Percentiles rank a stretch among this genome's conserved stretches.
phyloP scores from a whole-genome alignment of 2,797 vertebrate genomes.

The Pygocentrus nattereri region DNA sequence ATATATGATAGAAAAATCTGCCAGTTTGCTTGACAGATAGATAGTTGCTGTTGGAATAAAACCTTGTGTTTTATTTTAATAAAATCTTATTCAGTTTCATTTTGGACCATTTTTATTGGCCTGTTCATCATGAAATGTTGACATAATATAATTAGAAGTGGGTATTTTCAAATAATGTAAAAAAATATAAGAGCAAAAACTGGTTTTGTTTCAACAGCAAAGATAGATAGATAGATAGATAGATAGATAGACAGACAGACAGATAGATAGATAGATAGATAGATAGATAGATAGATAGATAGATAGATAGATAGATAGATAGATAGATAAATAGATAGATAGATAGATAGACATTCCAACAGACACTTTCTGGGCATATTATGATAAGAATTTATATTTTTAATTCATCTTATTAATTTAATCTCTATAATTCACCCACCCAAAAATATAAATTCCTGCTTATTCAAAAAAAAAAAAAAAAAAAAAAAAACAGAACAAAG shows the following conservation, averaged over 20 bases:
- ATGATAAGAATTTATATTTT: slow-evolving; percentile 82
- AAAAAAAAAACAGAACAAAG: slow-evolving; percentile 49
- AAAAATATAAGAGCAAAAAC: too few relatives aligned
- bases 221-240: background rate
- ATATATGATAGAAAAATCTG: too few relatives aligned
- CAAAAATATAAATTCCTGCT: slow-evolving; percentile 86
- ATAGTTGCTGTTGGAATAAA: too few relatives aligned
- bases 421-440: slow-evolving; percentile 83
- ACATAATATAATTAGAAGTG: too few relatives aligned
- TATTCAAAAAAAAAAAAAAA: slow-evolving; percentile 70
- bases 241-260: slow-evolving; percentile 14
- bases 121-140: too few relatives aligned
- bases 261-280: slow-evolving; percentile 19
- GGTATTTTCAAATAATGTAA: too few relatives aligned
- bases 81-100: too few relatives aligned
- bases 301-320: background rate
- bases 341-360: background rate
- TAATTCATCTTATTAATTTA: slow-evolving; percentile 84
- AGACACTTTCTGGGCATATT: slow-evolving; percentile 55
- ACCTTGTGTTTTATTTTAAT: too few relatives aligned
- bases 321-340: background rate
- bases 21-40: too few relatives aligned
- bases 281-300: background rate
- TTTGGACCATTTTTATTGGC: too few relatives aligned
- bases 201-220: too few relatives aligned